A percentile compares a stretch with the other conserved stretches of the same genome.
These are phyloP conservation scores for Lutraria lutraria DNA, from an alignment of 2,888 invertebrate species.

Conservation along the genomic window DNA sequence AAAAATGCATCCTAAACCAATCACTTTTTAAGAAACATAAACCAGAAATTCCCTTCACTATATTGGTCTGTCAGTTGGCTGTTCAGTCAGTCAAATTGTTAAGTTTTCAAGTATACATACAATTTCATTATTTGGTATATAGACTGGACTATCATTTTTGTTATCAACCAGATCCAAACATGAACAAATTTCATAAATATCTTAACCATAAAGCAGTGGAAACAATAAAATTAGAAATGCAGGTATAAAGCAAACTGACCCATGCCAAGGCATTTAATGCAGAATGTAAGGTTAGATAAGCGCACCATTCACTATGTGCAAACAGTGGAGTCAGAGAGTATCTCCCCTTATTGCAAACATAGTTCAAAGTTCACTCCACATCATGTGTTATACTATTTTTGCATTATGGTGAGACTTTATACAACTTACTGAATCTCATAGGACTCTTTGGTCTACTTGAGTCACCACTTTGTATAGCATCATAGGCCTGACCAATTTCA, in stretches of 20 bases:
- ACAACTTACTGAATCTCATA: slow-evolving; percentile 89
- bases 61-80: neutral
- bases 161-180: too few species aligned
- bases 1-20: neutral
- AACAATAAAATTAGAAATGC: neutral
- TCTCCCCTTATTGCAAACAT: neutral
- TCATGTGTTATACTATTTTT: neutral
- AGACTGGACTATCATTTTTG: too few species aligned
- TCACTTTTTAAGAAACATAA: neutral
- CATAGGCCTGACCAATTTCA: slow-evolving; percentile 95
- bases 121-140: too few species aligned
- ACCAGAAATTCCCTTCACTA: neutral
- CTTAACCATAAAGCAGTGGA: neutral
- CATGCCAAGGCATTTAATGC: neutral
- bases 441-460: slow-evolving; percentile 92
- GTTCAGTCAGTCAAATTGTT: too few species aligned
- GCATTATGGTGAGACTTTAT: neutral
- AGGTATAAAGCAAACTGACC: slow-evolving; percentile 11
- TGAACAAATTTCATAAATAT: neutral
- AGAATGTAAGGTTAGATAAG: neutral
- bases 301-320: neutral
- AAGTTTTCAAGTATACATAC: too few species aligned
- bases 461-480: slow-evolving; percentile 91
- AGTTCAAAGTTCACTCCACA: neutral
- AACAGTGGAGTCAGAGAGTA: neutral